Evolutionary conservation across 1,140 invertebrate genomes (phyloP), one percentile per base, ranked within the genome.

Genomic region (Bombus polaris): DNA sequence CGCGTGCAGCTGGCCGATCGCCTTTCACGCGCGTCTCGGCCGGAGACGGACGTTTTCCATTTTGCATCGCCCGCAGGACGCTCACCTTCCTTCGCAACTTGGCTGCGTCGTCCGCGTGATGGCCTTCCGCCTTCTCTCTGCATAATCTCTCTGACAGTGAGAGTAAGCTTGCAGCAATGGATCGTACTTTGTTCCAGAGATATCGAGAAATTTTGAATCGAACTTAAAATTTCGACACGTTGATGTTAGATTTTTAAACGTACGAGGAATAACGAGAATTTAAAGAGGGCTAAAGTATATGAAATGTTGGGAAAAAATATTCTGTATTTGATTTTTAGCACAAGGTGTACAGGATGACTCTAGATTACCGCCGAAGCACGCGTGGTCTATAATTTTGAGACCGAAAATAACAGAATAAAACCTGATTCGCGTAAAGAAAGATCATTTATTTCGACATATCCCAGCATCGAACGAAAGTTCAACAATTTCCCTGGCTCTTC

Each of bases 21-120:
- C 91, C 92, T 93, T 93, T 93, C 92, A 93, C 91, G 87, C 88
- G 87, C 87, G 90, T 91, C 86, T 82, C 83, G 72, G 59, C 82
- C 79, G 74, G 65, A 79, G 83, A 53, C 83, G 89, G 84, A 89
- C 76, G 59, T 88, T 90, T 92, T 87, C 85, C 83, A 66, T 39
- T 65, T 77, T 53, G 35, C 80, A 44, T 74, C 70, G 65, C 71
- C 62, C 65, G 62, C 44, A n/a, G 74, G 53, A 82, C 78, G 42
- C 22, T 72, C n/a, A 44, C 12, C 77, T 57, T 42, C 74, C 42
- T 72, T 53, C 39, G 66, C 59, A 59, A 65, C 71, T 53, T 53
- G 1, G 47, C 47, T 53, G 47, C 47, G 47, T 22, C 18, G 47
- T 53, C 47, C 47, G 47, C 18, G 18, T 8, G 47, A 53, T 53